Evolutionary conservation across 1,140 invertebrate species (phyloP).

Genomic region (Cotesia vestalis): DNA sequence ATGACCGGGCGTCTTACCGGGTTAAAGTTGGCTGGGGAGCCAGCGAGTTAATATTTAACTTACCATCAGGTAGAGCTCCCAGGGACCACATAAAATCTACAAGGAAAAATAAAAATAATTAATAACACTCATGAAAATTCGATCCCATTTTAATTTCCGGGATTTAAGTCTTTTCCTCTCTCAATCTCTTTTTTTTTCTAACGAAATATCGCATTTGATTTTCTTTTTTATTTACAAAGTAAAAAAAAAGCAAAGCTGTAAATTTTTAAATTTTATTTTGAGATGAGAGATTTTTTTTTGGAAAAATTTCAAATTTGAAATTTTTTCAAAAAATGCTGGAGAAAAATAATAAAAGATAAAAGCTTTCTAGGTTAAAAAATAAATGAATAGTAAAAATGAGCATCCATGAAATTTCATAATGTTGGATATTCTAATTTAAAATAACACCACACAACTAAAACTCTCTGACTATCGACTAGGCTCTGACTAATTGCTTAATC

Average conservation of each 20-base stretch:
- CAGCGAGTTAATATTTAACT: conserved; percentile 63
- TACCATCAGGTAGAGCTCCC: conserved; percentile 95
- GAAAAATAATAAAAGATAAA: conserved; percentile 18
- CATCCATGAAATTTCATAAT: conserved; percentile 73
- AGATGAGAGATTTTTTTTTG: neutral
- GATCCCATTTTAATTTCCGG: conserved; percentile 1
- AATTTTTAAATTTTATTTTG: conserved; percentile 5
- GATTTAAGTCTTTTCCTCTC: conserved; percentile 7
- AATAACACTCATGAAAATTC: conserved; percentile 49
- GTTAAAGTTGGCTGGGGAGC: neutral
- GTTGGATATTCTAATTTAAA: conserved; percentile 62
- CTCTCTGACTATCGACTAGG: conserved; percentile 62
- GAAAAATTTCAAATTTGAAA: neutral
- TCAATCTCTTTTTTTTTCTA: conserved; percentile 3
- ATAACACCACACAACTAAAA: conserved; percentile 65
- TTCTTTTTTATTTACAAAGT: conserved; percentile 51
- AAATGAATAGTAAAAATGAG: conserved; percentile 45
- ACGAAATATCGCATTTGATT: neutral
- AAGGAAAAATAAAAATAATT: conserved; percentile 76
- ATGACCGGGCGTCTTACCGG: conserved; percentile 5
- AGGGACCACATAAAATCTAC: conserved; percentile 98
- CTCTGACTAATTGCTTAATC: conserved; percentile 48
- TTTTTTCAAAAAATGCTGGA: neutral
- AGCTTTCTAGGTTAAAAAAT: conserved; percentile 52
- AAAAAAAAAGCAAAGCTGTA: conserved; percentile 48